Conservation (phyloP, 2,888 invertebrate genomes). For the Drosophila fulvimacula region DNA sequence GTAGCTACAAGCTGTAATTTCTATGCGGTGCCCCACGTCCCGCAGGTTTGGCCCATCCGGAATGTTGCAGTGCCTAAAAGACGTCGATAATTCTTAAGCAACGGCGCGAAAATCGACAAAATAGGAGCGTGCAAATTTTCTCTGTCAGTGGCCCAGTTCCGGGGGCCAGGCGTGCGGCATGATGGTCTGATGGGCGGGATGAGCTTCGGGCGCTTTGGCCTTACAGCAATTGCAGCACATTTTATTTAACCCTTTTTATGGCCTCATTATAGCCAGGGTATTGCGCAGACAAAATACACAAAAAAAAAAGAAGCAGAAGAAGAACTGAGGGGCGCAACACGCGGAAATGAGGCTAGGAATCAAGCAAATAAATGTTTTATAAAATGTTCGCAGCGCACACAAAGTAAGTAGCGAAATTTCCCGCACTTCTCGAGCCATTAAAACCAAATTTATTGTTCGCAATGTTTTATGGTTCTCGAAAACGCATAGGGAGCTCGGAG, state of each 20-base stretch:
- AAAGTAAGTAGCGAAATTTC: slow-evolving; percentile 59
- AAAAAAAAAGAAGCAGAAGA: background rate
- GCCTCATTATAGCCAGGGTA: slow-evolving; percentile 70
- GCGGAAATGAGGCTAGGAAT: slow-evolving; percentile 80
- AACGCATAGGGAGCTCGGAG: slow-evolving; percentile 24
- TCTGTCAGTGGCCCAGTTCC: slow-evolving; percentile 58
- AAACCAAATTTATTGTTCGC: slow-evolving; percentile 78
- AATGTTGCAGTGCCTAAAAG: slow-evolving; percentile 45
- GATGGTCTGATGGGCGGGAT: background rate
- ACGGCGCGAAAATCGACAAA: slow-evolving; percentile 73
- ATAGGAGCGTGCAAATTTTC: slow-evolving; percentile 75
- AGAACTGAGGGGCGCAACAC: slow-evolving; percentile 27
- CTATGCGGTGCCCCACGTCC: slow-evolving; percentile 34
- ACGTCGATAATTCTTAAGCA: slow-evolving; percentile 76
- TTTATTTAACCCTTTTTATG: slow-evolving; percentile 81
- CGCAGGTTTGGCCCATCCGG: background rate
- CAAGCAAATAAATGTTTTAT: slow-evolving; percentile 81
- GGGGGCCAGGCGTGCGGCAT: slow-evolving; percentile 18
- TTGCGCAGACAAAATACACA: slow-evolving; percentile 61
- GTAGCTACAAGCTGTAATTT: slow-evolving; percentile 82
- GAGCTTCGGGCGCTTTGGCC: slow-evolving; percentile 28
- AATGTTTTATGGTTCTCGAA: slow-evolving; percentile 71
- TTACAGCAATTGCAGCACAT: slow-evolving; percentile 76
- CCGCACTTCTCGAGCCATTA: slow-evolving; percentile 73
- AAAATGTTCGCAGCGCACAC: slow-evolving; percentile 71